Base-by-base conservation (phyloP, 2,797 vertebrate species). In the Melanitta fusca region DNA sequence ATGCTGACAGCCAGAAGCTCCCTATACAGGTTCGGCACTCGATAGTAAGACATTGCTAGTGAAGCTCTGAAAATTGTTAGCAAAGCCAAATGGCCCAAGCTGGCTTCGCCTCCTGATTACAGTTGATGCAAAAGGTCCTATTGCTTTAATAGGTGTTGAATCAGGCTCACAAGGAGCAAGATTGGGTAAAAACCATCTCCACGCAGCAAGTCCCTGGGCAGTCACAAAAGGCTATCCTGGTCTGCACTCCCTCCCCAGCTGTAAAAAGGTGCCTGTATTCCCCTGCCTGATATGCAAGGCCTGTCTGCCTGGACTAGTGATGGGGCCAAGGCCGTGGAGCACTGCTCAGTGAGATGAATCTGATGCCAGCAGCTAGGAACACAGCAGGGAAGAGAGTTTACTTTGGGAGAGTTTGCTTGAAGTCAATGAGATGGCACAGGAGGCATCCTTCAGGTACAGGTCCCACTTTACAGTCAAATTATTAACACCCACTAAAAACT, bases 221-320 rank as follows among this genome's bases (percentile, higher is more conserved):
- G 30, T 28, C 28, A 54, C 3, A 5, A 21, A 41, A 65, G 21
- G 4, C 39, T 36, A 30, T 27, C 32, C 32, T 16, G 22, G 24
- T 27, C 22, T 13, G 21, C 12, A 8, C 6, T 57, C 24, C 12
- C 39, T 56, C 39, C 53, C n/a, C 17, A 13, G 34, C 47, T 30
- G 38, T 60, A 32, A 39, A 45, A 34, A 71, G 34, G 36, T 13
- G 8, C 9, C 27, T 28, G 16, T 16, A 20, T 18, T 10, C 5
- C 8, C 4, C 2, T 34, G 15, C 18, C 41, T 4, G 2, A 14
- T 2, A 25, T 78, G 8, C 8, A 62, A 69, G 34, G 51, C 27
- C 34, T 77, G 17, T 65, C 32, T 82, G 3, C 3, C 17, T 0
- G 21, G 41, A 8, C n/a, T 10, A 3, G 38, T 2, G 2, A n/a